Percentiles rank a stretch among this genome's conserved stretches.
Conservation (phyloP, 2,797 vertebrate species). For the Platalea minor region DNA sequence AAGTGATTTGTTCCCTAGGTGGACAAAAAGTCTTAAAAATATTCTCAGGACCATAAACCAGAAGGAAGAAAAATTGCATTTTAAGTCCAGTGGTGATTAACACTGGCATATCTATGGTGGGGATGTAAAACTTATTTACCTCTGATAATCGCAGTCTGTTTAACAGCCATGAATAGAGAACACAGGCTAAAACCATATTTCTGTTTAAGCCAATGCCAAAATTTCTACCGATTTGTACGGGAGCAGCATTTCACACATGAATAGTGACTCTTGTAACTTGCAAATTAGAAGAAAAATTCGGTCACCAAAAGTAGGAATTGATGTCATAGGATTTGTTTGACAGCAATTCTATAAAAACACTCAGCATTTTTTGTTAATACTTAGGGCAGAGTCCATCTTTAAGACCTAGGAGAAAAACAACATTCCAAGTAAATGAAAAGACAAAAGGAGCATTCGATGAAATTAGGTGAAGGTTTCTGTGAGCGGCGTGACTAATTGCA, state of each 20-base stretch:
- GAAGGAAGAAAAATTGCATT: background rate
- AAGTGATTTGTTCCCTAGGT: background rate
- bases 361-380: background rate
- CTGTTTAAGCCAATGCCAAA: background rate
- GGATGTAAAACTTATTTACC: background rate
- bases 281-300: background rate
- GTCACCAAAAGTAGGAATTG: background rate
- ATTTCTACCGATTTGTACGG: background rate
- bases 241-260: background rate
- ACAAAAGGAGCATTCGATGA: conserved; percentile 24
- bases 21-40: background rate
- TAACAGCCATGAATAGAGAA: background rate
- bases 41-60: background rate
- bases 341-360: background rate
- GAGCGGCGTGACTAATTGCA: conserved; percentile 25
- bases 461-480: conserved; percentile 24
- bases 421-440: conserved; percentile 7
- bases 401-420: background rate
- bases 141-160: background rate
- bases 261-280: accelerated
- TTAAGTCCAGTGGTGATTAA: background rate
- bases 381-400: background rate
- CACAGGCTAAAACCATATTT: background rate
- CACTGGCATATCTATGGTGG: background rate
- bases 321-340: background rate